These are phyloP conservation scores for Gymnarchus niloticus DNA, from an alignment of 2,113 vertebrate species.

Conservation along the genomic window DNA sequence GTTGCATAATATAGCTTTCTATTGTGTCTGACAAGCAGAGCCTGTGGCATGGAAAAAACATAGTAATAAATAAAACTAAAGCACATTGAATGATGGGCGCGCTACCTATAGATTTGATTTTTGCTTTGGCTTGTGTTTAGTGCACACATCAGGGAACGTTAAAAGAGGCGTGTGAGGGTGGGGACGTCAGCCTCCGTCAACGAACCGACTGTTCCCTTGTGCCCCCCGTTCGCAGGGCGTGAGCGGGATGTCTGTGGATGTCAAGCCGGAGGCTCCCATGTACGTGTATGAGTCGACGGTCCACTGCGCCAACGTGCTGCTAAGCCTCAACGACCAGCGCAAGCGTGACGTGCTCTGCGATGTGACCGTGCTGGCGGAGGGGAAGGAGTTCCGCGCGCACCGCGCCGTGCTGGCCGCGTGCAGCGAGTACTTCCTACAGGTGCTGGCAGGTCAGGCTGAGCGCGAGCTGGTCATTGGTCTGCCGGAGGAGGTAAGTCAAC, in stretches of 20 bases:
- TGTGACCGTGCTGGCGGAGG: conserved; percentile 84
- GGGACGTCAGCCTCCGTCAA: not conserved
- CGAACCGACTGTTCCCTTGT: not conserved
- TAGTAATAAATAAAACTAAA: not conserved
- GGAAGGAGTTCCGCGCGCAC: conserved; percentile 86
- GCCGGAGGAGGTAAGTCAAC: conserved; percentile 76
- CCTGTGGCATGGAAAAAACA: not conserved
- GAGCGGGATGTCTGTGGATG: conserved; percentile 84
- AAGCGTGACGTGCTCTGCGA: conserved; percentile 91
- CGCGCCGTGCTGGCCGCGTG: conserved; percentile 87
- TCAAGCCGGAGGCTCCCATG: conserved; percentile 83
- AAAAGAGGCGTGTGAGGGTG: not conserved
- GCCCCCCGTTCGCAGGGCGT: conserved; percentile 59
- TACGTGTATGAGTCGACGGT: conserved; percentile 96
- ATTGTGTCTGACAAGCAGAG: not conserved
- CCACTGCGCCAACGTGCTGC: conserved; percentile 91
- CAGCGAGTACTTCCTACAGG: conserved; percentile 91
- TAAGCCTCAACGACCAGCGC: conserved; percentile 93
- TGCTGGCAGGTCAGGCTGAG: conserved; percentile 75
- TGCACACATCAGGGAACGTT: not conserved
- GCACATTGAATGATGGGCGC: not conserved
- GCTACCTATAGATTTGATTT: not conserved
- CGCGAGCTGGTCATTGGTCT: conserved; percentile 83
- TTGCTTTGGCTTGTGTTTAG: not conserved
- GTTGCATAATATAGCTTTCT: not conserved